A percentile compares a stretch with the other conserved stretches of the same genome.
phyloP scores from a whole-genome alignment of 1,140 invertebrate species.

The Drosophila persimilis region DNA sequence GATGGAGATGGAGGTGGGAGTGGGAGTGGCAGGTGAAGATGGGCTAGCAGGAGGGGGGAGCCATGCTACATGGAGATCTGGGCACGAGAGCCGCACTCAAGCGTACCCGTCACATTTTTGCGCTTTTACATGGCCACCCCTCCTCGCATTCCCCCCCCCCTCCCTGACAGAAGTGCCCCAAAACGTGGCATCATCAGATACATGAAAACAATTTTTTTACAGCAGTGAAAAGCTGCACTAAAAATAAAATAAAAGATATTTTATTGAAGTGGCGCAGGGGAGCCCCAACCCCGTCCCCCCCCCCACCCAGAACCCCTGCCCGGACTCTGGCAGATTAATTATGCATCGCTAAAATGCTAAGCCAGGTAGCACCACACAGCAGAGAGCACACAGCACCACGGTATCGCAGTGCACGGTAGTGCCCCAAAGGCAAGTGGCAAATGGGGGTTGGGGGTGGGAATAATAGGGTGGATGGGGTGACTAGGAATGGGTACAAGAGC shows the following conservation, averaged over 20 bases:
- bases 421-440: conserved; percentile 29
- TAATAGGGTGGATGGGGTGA: not conserved
- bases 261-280: conserved; percentile 70
- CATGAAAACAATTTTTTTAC: conserved; percentile 72
- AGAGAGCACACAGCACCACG: conserved; percentile 14
- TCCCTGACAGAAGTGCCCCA: conserved; percentile 1
- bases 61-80: not conserved
- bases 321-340: conserved; percentile 59
- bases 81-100: conserved; percentile 56
- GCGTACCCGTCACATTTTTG: conserved; percentile 76
- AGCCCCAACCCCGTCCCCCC: not conserved
- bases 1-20: too few relatives aligned
- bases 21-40: not conserved
- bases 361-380: conserved; percentile 58
- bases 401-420: conserved; percentile 18
- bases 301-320: conserved; percentile 14
- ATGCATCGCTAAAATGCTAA: conserved; percentile 80
- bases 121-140: conserved; percentile 52
- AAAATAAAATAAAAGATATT: conserved; percentile 80
- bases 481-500: too few relatives aligned
- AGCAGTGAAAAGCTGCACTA: conserved; percentile 67
- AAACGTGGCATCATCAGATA: conserved; percentile 64
- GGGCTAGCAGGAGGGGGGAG: conserved; percentile 6
- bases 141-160: too few relatives aligned
- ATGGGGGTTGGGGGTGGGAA: conserved; percentile 3